A percentile compares a stretch with the other conserved stretches of the same genome.
Evolutionary conservation across 2,113 vertebrate species (phyloP).

Genomic region (Equus przewalskii): DNA sequence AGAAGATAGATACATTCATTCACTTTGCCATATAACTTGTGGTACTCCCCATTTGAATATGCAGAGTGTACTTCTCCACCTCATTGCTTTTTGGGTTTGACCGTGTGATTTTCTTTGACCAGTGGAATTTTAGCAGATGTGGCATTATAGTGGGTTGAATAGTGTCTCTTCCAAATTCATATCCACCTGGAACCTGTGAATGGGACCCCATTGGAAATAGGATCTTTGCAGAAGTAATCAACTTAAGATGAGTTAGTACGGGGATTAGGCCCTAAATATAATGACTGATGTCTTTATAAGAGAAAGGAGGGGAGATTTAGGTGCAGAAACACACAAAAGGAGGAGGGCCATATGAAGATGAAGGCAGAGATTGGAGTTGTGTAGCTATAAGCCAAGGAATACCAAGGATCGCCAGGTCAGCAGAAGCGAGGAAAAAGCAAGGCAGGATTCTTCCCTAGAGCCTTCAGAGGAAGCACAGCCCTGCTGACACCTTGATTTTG

Average conservation of each 20-base stretch:
- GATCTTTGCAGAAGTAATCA: neutral
- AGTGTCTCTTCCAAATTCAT: neutral
- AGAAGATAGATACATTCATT: neutral
- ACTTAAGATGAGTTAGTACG: neutral
- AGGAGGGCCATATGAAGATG: neutral
- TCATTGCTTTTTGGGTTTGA: neutral
- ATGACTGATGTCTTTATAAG: neutral
- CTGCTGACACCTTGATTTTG: neutral
- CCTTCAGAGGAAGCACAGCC: neutral
- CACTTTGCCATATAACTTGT: constrained; percentile 27
- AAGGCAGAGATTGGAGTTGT: neutral
- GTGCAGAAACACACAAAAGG: neutral
- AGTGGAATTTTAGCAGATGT: neutral
- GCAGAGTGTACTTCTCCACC: neutral
- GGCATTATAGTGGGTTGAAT: neutral
- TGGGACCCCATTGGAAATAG: neutral
- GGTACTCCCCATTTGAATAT: neutral
- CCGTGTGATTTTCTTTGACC: neutral
- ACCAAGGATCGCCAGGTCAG: neutral
- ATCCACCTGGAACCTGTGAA: neutral
- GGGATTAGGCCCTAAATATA: neutral
- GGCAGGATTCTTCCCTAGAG: neutral
- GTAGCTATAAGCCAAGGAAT: neutral
- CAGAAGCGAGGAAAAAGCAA: neutral
- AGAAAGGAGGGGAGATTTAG: neutral